Conservation (phyloP, 2,113 vertebrate genomes). For the Dryoscopus gambensis region DNA sequence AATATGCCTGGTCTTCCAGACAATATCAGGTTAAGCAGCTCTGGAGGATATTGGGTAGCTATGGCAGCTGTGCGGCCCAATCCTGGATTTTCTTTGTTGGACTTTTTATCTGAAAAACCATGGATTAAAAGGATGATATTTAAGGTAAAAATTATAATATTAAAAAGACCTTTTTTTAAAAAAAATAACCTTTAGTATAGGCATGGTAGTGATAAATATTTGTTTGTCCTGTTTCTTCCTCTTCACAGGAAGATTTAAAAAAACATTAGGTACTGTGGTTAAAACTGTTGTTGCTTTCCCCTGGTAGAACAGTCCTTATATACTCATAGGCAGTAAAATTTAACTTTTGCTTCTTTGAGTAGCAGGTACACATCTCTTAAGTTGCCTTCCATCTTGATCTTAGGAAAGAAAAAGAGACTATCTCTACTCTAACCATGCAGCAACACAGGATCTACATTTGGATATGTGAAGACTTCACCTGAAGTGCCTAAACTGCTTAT, state of each 20-base stretch:
- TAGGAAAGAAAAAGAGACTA: background rate
- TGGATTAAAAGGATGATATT: constrained; percentile 93
- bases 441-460: background rate
- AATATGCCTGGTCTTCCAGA: constrained; percentile 95
- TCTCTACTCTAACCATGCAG: background rate
- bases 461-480: background rate
- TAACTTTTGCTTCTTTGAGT: background rate
- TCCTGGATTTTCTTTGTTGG: constrained; percentile 93
- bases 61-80: constrained; percentile 84
- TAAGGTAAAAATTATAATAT: constrained; percentile 77
- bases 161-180: accelerated
- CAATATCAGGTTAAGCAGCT: constrained; percentile 90
- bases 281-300: background rate
- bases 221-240: background rate
- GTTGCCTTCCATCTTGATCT: background rate
- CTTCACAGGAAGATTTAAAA: background rate
- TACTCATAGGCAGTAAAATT: background rate
- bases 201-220: background rate
- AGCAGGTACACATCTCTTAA: background rate
- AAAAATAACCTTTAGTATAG: background rate
- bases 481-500: background rate
- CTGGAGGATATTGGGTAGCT: constrained; percentile 94
- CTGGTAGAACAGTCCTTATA: background rate
- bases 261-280: background rate
- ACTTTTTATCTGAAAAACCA: constrained; percentile 91